These are phyloP conservation scores for Calypte anna DNA, from an alignment of 2,113 vertebrate species.

Conservation along the genomic window DNA sequence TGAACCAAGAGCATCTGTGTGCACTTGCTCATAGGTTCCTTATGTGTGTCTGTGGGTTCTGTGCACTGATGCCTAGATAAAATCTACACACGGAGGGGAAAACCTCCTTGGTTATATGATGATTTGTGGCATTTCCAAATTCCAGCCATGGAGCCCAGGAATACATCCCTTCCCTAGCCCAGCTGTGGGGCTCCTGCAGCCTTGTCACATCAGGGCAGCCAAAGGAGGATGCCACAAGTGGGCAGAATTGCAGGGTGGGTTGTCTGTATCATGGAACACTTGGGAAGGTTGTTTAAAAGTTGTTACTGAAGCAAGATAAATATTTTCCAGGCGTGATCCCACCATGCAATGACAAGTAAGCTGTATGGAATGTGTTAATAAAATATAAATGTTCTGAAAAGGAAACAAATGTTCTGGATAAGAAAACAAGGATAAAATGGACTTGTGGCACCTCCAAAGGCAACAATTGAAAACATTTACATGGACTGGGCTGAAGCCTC, in stretches of 20 bases:
- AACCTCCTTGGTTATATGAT: neutral
- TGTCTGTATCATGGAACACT: neutral
- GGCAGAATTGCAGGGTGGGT: neutral
- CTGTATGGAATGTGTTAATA: conserved; percentile 60
- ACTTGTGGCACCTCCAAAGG: conserved; percentile 15
- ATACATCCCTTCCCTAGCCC: neutral
- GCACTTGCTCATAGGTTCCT: neutral
- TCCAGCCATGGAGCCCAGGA: neutral
- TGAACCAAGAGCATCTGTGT: accelerated
- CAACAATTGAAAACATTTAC: neutral
- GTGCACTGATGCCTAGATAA: neutral
- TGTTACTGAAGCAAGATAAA: conserved; percentile 43
- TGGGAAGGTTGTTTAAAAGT: conserved; percentile 15
- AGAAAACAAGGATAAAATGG: conserved; percentile 53
- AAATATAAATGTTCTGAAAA: conserved; percentile 46
- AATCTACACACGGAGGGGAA: neutral
- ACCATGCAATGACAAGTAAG: conserved; percentile 1
- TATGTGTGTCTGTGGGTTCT: neutral
- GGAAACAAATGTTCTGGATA: conserved; percentile 17
- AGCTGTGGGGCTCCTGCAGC: neutral
- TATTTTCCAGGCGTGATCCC: conserved; percentile 42
- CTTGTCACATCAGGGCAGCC: neutral
- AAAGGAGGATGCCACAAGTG: neutral
- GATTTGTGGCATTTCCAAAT: neutral
- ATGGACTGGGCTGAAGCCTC: neutral